Evolutionary conservation across 2,113 vertebrate species (phyloP).

Genomic region (Poeciliopsis prolifica): DNA sequence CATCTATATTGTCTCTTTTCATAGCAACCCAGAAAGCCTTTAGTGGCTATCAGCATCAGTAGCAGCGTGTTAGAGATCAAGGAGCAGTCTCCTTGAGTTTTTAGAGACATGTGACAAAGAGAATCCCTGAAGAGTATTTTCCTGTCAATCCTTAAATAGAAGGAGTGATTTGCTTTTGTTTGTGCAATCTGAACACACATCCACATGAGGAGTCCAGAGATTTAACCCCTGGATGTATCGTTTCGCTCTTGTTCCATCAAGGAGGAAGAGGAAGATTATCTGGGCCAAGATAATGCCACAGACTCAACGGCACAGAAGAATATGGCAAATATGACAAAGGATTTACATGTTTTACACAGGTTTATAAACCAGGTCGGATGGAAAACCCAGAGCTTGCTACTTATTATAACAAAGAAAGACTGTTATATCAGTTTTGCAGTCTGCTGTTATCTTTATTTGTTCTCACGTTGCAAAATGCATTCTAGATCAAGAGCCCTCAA

Average conservation of each 20-base stretch:
- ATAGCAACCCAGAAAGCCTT: conserved; percentile 68
- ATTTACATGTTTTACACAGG: not conserved
- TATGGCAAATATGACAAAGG: conserved; percentile 14
- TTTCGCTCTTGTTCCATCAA: conserved; percentile 1
- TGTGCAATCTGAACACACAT: conserved; percentile 10
- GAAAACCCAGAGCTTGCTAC: too few species aligned
- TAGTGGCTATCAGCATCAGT: not conserved
- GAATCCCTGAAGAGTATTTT: not conserved
- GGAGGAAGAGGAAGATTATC: not conserved
- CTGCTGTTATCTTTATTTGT: not conserved
- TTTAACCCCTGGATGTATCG: conserved; percentile 33
- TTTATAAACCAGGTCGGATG: not conserved
- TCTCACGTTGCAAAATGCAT: not conserved
- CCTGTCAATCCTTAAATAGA: not conserved
- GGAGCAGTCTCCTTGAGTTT: not conserved
- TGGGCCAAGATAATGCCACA: conserved; percentile 24
- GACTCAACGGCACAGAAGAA: conserved; percentile 23
- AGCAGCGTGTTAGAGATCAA: not conserved
- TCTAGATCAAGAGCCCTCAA: not conserved
- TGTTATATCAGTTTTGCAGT: not conserved
- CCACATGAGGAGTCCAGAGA: conserved; percentile 3
- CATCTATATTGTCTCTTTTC: conserved; percentile 58
- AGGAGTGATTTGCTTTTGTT: not conserved
- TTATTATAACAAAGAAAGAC: not conserved
- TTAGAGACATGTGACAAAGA: conserved; percentile 8